Conservation (phyloP, 1,140 invertebrate genomes). For the Drosophila chauvacae region DNA sequence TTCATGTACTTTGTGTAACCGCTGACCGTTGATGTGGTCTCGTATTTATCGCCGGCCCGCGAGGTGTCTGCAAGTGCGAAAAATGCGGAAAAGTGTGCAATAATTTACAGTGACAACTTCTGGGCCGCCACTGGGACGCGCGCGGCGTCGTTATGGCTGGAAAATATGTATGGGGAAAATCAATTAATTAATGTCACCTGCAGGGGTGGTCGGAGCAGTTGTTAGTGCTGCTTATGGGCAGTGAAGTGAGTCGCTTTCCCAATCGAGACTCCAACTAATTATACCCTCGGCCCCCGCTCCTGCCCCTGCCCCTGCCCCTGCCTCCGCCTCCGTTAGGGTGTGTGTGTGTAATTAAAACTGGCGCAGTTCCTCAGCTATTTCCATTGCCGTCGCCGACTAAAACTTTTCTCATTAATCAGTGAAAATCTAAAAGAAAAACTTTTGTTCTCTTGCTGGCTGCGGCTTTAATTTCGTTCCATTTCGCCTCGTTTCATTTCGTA, state of each 20-base stretch:
- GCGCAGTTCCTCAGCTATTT: conserved; percentile 65
- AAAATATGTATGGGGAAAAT: conserved; percentile 51
- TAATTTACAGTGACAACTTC: conserved; percentile 41
- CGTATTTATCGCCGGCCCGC: conserved; percentile 92
- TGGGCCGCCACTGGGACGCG: conserved; percentile 1
- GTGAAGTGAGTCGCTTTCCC: conserved; percentile 61
- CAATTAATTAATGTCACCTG: conserved; percentile 82
- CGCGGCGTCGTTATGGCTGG: conserved; percentile 12
- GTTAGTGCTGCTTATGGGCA: conserved; percentile 36
- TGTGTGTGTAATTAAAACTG: conserved; percentile 80
- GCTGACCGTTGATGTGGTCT: conserved; percentile 90
- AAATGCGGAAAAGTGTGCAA: conserved; percentile 23
- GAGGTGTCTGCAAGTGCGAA: conserved; percentile 73
- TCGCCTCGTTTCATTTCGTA: conserved; percentile 52
- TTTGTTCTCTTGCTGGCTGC: conserved; percentile 60
- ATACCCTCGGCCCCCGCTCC: conserved; percentile 5
- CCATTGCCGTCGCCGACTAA: conserved; percentile 65
- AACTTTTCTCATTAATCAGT: conserved; percentile 84
- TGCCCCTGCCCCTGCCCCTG: too few relatives aligned
- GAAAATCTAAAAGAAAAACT: conserved; percentile 83
- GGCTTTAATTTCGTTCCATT: conserved; percentile 71
- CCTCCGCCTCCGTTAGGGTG: background rate
- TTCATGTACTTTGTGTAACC: conserved; percentile 95
- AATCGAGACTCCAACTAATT: conserved; percentile 75
- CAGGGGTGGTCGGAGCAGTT: conserved; percentile 37